Conservation (phyloP, 1,140 invertebrate species). For the Drosophila ohnishii region DNA sequence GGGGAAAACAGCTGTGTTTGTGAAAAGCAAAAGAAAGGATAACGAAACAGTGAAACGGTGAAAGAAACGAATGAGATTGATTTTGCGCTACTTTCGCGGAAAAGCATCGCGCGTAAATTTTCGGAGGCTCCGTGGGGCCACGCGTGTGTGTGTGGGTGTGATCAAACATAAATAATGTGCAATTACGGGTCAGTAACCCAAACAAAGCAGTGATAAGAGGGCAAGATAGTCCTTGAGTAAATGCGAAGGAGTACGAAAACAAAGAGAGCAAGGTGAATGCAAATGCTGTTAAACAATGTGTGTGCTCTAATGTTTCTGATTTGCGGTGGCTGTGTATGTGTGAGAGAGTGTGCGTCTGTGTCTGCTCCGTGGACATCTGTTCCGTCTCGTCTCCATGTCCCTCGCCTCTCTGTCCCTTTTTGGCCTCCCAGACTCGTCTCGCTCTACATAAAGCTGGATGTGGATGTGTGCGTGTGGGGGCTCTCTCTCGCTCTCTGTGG, state of each 20-base stretch:
- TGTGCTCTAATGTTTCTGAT: constrained; percentile 21
- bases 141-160: constrained; percentile 13
- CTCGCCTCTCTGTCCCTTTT: constrained; percentile 20
- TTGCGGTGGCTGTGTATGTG: constrained; percentile 8
- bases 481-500: constrained; percentile 10
- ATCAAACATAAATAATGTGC: constrained; percentile 34
- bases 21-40: background rate
- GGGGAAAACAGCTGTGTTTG: constrained; percentile 4
- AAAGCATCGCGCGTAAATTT: constrained; percentile 24
- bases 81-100: constrained; percentile 22
- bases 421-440: constrained; percentile 40
- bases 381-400: constrained; percentile 29
- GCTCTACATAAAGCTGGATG: constrained; percentile 26
- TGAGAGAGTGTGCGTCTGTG: constrained; percentile 6
- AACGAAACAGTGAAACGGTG: background rate
- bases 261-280: constrained; percentile 32
- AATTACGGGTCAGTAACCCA: constrained; percentile 42
- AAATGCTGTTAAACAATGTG: constrained; percentile 14
- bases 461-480: constrained; percentile 11
- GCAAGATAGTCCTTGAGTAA: constrained; percentile 10
- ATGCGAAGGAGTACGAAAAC: constrained; percentile 20
- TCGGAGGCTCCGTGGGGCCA: background rate
- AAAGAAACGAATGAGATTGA: constrained; percentile 21
- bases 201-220: constrained; percentile 46
- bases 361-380: constrained; percentile 36